Percentiles rank a stretch among this genome's conserved stretches.
These are phyloP conservation scores for Terrapene triunguis DNA, from an alignment of 2,113 vertebrate species.

Conservation along the genomic window DNA sequence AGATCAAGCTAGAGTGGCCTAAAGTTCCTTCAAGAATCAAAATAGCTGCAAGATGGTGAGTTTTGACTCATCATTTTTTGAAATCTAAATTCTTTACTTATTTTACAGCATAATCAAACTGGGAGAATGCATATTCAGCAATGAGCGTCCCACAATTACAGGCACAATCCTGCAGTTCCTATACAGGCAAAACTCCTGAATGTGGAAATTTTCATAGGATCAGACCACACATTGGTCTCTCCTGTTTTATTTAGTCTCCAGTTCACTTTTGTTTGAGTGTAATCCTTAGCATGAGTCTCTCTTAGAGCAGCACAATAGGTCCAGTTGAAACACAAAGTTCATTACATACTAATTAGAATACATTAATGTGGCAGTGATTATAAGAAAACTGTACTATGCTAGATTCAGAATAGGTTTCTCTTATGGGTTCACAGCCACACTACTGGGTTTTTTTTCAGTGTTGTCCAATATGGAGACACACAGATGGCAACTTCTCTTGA, in stretches of 20 bases:
- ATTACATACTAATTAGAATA: neutral
- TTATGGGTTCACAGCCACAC: rapidly evolving
- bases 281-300: neutral
- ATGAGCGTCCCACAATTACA: neutral
- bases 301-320: neutral
- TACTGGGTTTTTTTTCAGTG: neutral
- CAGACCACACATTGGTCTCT: neutral
- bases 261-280: neutral
- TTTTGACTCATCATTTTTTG: neutral
- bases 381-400: neutral
- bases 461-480: neutral
- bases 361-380: rapidly evolving
- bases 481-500: neutral
- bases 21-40: conserved; percentile 69
- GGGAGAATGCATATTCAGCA: neutral
- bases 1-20: conserved; percentile 79
- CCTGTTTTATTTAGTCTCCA: neutral
- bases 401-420: neutral
- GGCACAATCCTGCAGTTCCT: neutral
- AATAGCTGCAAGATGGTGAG: conserved; percentile 76
- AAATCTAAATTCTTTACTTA: neutral
- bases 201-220: neutral
- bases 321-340: neutral
- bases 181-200: neutral
- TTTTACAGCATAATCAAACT: neutral